These are phyloP conservation scores for Drosophila kikkawai DNA, from an alignment of 1,140 invertebrate species.

Conservation along the genomic window DNA sequence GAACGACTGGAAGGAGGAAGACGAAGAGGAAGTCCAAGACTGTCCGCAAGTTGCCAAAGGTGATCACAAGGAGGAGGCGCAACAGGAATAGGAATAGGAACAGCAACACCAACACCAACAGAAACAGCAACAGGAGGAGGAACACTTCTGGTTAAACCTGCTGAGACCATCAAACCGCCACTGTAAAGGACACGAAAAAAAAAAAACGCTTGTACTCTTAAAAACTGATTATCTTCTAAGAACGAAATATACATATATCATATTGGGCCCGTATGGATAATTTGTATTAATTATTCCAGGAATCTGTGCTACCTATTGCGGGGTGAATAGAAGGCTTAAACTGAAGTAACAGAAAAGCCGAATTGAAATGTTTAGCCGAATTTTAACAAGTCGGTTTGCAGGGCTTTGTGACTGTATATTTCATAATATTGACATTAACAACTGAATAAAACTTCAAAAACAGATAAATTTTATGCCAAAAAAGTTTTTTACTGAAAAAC, in stretches of 20 bases:
- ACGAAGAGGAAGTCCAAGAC: neutral
- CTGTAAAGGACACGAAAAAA: neutral
- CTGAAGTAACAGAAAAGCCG: too few relatives aligned
- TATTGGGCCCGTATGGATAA: neutral
- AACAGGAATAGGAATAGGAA: neutral
- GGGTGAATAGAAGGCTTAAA: neutral
- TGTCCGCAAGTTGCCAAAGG: neutral
- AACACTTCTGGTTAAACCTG: neutral
- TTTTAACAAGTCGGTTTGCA: too few relatives aligned
- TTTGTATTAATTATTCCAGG: too few relatives aligned
- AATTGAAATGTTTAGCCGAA: too few relatives aligned
- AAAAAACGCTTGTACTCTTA: neutral
- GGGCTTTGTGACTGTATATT: too few relatives aligned
- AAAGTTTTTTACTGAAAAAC: too few relatives aligned
- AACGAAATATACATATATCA: slow-evolving; percentile 6
- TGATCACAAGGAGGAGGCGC: neutral
- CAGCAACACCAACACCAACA: neutral
- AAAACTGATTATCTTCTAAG: neutral
- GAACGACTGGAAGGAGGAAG: neutral
- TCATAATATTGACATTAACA: too few relatives aligned
- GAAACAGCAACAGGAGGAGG: neutral
- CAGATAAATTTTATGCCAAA: too few relatives aligned
- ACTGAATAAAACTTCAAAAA: too few relatives aligned
- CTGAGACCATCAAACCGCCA: neutral
- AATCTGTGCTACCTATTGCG: neutral